Percentiles rank a stretch among this genome's conserved stretches.
Evolutionary conservation across 2,888 invertebrate genomes (phyloP).

Genomic region (Lacanobia oleracea): DNA sequence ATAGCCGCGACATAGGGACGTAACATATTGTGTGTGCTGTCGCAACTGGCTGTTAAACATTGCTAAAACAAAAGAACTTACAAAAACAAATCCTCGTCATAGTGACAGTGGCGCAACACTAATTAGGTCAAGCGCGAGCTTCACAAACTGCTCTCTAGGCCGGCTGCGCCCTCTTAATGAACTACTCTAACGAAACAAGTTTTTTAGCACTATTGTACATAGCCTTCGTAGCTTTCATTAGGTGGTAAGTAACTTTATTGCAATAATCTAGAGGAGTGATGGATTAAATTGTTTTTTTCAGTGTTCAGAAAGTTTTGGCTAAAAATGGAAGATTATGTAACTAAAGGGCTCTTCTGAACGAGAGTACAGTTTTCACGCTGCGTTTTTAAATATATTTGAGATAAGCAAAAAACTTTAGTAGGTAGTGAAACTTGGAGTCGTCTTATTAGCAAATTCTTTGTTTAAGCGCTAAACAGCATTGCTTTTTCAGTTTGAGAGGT

Average conservation of each 20-base stretch:
- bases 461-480: neutral
- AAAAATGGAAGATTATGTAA: neutral
- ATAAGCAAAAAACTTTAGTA: neutral
- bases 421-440: neutral
- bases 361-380: neutral
- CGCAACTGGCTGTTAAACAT: conserved; percentile 66
- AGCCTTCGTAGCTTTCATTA: conserved; percentile 51
- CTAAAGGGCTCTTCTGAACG: neutral
- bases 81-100: conserved; percentile 79
- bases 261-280: conserved; percentile 17
- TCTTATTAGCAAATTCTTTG: neutral
- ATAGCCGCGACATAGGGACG: conserved; percentile 59
- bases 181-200: conserved; percentile 84
- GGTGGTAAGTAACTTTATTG: conserved; percentile 48
- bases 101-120: conserved; percentile 80
- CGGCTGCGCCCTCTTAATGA: conserved; percentile 83
- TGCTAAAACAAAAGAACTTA: conserved; percentile 74
- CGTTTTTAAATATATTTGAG: neutral
- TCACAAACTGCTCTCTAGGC: conserved; percentile 81
- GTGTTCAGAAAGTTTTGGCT: neutral
- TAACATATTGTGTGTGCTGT: conserved; percentile 64
- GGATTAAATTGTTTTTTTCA: conserved; percentile 28
- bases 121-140: conserved; percentile 85
- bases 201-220: conserved; percentile 79
- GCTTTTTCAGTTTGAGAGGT: neutral